These are phyloP conservation scores for Gallinago jamesoni DNA, from an alignment of 2,113 vertebrate species.

Conservation along the genomic window DNA sequence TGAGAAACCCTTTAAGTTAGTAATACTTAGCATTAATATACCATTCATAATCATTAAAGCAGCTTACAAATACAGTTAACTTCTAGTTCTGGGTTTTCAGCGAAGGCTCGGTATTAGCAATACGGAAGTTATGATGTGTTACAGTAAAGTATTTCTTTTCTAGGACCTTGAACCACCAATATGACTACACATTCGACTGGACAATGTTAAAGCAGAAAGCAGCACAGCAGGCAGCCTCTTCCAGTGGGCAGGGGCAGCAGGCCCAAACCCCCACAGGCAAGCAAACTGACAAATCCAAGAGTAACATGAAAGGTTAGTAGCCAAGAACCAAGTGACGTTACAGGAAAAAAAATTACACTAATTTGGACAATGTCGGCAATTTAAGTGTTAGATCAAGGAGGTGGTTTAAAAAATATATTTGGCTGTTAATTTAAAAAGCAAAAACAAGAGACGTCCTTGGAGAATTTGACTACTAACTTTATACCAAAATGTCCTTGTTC, in stretches of 20 bases:
- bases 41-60: not conserved
- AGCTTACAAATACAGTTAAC: not conserved
- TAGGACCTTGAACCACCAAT: slow-evolving; percentile 99
- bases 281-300: slow-evolving; percentile 99
- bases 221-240: slow-evolving; percentile 97
- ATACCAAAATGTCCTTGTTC: slow-evolving; percentile 89
- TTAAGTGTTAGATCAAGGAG: slow-evolving; percentile 87
- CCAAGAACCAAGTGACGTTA: slow-evolving; percentile 99
- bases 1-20: not conserved
- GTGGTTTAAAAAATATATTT: slow-evolving; percentile 84
- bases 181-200: slow-evolving; percentile 99
- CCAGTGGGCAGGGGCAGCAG: slow-evolving; percentile 98
- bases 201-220: slow-evolving; percentile 99
- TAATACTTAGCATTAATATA: not conserved
- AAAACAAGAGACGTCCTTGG: slow-evolving; percentile 97
- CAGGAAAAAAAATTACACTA: slow-evolving; percentile 77
- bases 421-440: slow-evolving; percentile 83
- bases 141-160: slow-evolving; percentile 8
- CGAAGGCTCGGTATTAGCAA: not conserved
- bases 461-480: slow-evolving; percentile 99
- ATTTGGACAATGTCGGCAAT: slow-evolving; percentile 81
- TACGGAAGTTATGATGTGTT: not conserved
- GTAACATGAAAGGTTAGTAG: slow-evolving; percentile 99
- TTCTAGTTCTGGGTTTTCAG: not conserved
- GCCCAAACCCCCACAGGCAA: slow-evolving; percentile 99